A percentile compares a stretch with the other conserved stretches of the same genome.
These are phyloP conservation scores for Propsilocerus akamusi DNA, from an alignment of 1,140 invertebrate species.

Conservation along the genomic window DNA sequence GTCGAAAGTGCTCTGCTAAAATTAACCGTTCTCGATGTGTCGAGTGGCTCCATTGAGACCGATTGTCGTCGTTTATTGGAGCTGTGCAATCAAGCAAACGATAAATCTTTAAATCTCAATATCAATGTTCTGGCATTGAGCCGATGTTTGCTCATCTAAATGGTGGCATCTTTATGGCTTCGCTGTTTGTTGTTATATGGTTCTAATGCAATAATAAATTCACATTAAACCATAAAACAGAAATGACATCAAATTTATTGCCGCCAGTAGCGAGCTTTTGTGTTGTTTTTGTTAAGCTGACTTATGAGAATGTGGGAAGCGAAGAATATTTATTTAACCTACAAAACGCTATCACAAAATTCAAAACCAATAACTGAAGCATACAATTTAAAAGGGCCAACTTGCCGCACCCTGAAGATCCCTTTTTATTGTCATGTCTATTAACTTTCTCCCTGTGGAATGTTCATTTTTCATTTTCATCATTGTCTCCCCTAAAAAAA, in stretches of 20 bases:
- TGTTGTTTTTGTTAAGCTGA: background rate
- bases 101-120: conserved; percentile 2
- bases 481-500: too few relatives aligned
- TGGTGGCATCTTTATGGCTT: background rate
- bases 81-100: background rate
- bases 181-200: background rate
- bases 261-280: background rate
- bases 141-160: background rate
- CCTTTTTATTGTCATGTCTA: background rate
- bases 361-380: too few relatives aligned
- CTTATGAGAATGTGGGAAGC: too few relatives aligned
- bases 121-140: background rate
- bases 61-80: background rate
- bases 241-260: conserved; percentile 1
- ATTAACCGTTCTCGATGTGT: background rate
- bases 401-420: background rate
- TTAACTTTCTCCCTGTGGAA: too few relatives aligned
- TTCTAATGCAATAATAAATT: background rate
- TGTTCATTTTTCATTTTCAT: too few relatives aligned
- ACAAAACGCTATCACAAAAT: background rate
- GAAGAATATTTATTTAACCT: too few relatives aligned
- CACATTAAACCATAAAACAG: background rate
- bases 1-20: background rate
- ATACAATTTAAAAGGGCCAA: too few relatives aligned
- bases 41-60: background rate